A percentile compares a stretch with the other conserved stretches of the same genome.
These are phyloP conservation scores for Oxystoma pomonae DNA, from an alignment of 2,888 invertebrate species.

Conservation along the genomic window DNA sequence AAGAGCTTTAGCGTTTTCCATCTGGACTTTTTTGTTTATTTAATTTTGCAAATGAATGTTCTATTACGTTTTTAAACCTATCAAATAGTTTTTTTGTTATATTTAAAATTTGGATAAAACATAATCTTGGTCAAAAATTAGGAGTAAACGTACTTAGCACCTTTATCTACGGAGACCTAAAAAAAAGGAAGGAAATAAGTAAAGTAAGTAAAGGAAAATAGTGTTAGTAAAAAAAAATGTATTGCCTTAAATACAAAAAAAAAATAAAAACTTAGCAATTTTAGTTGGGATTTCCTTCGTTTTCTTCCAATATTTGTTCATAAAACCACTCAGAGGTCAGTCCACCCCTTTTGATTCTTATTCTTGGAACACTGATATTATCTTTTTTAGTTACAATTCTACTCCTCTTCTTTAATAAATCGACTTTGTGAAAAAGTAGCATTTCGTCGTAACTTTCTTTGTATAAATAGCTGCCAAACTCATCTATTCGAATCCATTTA, in stretches of 20 bases:
- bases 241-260: background rate
- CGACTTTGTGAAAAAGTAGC: constrained; percentile 12
- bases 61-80: no score
- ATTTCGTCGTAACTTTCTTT: constrained; percentile 10
- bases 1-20: background rate
- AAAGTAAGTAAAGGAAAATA: background rate
- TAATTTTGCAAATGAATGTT: no score
- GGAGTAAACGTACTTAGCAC: background rate
- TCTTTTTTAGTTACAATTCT: constrained; percentile 6
- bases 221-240: background rate
- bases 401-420: constrained; percentile 9
- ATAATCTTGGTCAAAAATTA: no score
- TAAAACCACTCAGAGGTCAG: background rate
- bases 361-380: constrained; percentile 9
- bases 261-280: background rate
- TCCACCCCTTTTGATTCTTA: constrained; percentile 10
- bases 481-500: constrained; percentile 9
- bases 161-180: background rate
- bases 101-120: no score
- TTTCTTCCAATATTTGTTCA: background rate
- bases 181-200: background rate
- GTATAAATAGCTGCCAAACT: constrained; percentile 8
- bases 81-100: no score
- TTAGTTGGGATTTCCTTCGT: background rate
- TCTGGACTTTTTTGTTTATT: no score